These are phyloP conservation scores for Bombus pyrosoma DNA, from an alignment of 1,140 invertebrate species.

Conservation along the genomic window DNA sequence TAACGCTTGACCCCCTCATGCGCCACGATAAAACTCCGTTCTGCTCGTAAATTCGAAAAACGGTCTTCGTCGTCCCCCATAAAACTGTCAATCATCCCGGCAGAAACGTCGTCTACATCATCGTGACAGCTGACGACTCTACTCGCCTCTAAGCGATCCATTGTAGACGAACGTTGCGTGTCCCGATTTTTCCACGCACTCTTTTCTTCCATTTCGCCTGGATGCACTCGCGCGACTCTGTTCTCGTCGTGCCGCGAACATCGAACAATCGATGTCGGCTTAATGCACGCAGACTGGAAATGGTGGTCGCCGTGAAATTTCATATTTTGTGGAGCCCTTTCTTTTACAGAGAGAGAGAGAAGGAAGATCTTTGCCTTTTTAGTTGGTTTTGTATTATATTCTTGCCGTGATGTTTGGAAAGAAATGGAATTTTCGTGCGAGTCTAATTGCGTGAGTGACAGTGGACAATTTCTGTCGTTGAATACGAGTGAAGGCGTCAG, in stretches of 20 bases:
- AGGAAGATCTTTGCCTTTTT: neutral
- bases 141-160: conserved; percentile 73
- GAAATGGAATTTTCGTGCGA: neutral
- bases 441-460: neutral
- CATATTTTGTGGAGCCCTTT: conserved; percentile 14
- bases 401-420: neutral
- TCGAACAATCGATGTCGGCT: conserved; percentile 45
- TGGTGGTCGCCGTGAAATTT: conserved; percentile 24
- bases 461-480: neutral
- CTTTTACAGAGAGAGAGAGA: neutral
- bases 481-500: no score
- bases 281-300: conserved; percentile 38
- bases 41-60: conserved; percentile 73
- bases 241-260: neutral
- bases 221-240: neutral
- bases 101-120: conserved; percentile 61
- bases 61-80: conserved; percentile 66
- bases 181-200: conserved; percentile 59
- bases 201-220: conserved; percentile 28
- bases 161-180: conserved; percentile 69
- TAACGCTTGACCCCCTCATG: conserved; percentile 26
- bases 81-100: conserved; percentile 79
- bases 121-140: conserved; percentile 77
- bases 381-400: neutral
- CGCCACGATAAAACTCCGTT: conserved; percentile 45